Evolutionary conservation across 2,888 invertebrate genomes (phyloP).

Genomic region (Synergus japonicus): DNA sequence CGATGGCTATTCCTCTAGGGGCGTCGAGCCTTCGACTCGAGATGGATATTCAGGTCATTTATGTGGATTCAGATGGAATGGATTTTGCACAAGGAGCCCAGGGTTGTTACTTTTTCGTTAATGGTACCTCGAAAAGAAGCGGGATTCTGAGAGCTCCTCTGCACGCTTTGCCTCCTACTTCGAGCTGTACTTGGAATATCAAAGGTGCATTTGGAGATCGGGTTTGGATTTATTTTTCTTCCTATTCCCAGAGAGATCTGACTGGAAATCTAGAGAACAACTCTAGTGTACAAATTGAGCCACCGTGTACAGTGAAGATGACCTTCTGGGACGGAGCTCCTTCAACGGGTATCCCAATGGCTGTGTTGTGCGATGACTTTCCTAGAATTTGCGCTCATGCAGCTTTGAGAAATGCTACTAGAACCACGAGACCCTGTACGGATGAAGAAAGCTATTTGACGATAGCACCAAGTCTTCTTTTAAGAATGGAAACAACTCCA

Average conservation of each 20-base stretch:
- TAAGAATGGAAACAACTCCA: constrained; percentile 70
- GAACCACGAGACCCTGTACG: constrained; percentile 88
- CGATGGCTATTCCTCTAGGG: constrained; percentile 88
- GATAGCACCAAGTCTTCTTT: constrained; percentile 72
- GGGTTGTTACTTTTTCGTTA: constrained; percentile 74
- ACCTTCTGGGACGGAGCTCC: constrained; percentile 73
- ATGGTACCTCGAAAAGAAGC: constrained; percentile 82
- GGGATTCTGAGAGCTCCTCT: constrained; percentile 88
- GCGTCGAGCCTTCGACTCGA: constrained; percentile 88
- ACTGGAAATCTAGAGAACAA: constrained; percentile 70
- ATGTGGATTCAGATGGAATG: constrained; percentile 91
- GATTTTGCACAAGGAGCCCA: constrained; percentile 85
- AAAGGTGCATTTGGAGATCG: constrained; percentile 88
- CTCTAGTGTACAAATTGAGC: constrained; percentile 67
- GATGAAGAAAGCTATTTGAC: constrained; percentile 89
- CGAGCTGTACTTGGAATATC: constrained; percentile 92
- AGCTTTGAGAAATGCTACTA: constrained; percentile 84
- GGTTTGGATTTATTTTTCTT: constrained; percentile 92
- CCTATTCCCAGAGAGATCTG: constrained; percentile 89
- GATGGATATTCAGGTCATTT: constrained; percentile 91
- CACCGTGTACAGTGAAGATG: constrained; percentile 68
- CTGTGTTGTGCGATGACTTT: constrained; percentile 79
- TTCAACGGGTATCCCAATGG: constrained; percentile 68
- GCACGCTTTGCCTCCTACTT: constrained; percentile 91
- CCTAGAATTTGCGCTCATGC: constrained; percentile 91